Evolutionary conservation across 2,888 invertebrate genomes (phyloP), one percentile per base, ranked within the genome.

Genomic region (Andrena camellia): DNA sequence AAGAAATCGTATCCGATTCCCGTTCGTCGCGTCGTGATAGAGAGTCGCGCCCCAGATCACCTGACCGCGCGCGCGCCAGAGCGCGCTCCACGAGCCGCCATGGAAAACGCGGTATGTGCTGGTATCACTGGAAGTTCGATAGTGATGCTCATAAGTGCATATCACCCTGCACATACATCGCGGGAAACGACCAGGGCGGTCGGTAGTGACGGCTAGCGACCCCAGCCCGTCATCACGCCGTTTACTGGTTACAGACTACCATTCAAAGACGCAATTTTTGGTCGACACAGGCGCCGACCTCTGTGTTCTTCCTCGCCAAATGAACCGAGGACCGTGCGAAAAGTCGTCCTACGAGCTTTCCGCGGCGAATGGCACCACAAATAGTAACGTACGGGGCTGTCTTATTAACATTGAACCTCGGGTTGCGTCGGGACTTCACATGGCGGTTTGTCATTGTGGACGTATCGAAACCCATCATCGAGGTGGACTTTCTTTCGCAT

Each of bases 321-420:
- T 54, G 52, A 2, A 26, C 8, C 69, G 69, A 13, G 69, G 57
- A 8, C 64, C 3, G 13, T 26, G 63, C n/a, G 13, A 35, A 20
- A 63, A 31, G 8, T 64, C 35, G 4, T 20, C 8, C 8, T 33
- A 64, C 35, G 26, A 57, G 6, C 29, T 69, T 3, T n/a, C 57
- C n/a, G 69, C 69, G 6, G 42, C 69, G 33, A 69, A 69, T 23
- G 69, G 69, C n/a, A 57, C 57, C 10, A 13, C 35, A 1, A n/a
- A 69, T 69, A 2, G 2, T 13, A 20, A 69, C 69, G 8, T 69
- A 69, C 35, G 69, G 69, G 20, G 52, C 35, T 3, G 57, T 31
- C 17, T 20, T 31, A 8, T 20, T 68, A n/a, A 20, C 35, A 0
- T 33, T 68, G 6, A 29, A 68, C 31, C 20, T 57, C n/a, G 57